Base-by-base conservation (phyloP, 2,888 invertebrate species). In the Ceriagrion tenellum region DNA sequence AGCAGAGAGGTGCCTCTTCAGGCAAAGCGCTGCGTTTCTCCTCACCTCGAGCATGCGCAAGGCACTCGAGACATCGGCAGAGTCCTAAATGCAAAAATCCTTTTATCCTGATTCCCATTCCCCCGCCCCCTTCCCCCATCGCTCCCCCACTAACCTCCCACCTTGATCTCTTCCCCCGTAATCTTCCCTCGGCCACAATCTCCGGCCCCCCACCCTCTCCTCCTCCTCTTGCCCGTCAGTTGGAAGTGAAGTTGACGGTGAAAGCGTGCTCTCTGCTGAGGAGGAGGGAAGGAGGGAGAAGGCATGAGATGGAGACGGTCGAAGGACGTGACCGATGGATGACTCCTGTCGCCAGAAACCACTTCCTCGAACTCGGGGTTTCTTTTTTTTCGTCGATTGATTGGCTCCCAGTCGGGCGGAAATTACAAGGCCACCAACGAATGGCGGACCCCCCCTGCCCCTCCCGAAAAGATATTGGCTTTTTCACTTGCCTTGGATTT, bases 251-350 rank as follows among this genome's bases (percentile, higher is more conserved):
- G 35, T 35, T 81, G 30, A 81, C 35, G 81, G 1, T 8, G 35
- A 35, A 81, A 81, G 81, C 30, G 81, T 81, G 81, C n/a, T 23
- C n/a, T n/a, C 47, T 47, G 2, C 47, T 4, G 47, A 47, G 47
- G 59, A 23, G 59, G 20, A 23, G 12, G 16, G 18, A 16, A 0
- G n/a, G 69, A n/a, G 1, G n/a, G 69, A 69, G 69, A n/a, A n/a
- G 69, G n/a, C 69, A 3, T 8, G 81, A 81, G 81, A 81, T 81
- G 13, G 81, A 81, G 35, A 35, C 81, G 35, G 81, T 81, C 26
- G 81, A 81, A 81, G 81, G 81, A 35, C 81, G 81, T 81, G 35
- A 81, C 81, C 81, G 81, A 81, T 26, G 81, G 81, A 35, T 81
- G 81, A 35, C 30, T 81, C 81, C 35, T 35, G 81, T 81, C 81